Base-by-base conservation (phyloP, 2,797 vertebrate genomes). In the Rhynchotus rufescens region DNA sequence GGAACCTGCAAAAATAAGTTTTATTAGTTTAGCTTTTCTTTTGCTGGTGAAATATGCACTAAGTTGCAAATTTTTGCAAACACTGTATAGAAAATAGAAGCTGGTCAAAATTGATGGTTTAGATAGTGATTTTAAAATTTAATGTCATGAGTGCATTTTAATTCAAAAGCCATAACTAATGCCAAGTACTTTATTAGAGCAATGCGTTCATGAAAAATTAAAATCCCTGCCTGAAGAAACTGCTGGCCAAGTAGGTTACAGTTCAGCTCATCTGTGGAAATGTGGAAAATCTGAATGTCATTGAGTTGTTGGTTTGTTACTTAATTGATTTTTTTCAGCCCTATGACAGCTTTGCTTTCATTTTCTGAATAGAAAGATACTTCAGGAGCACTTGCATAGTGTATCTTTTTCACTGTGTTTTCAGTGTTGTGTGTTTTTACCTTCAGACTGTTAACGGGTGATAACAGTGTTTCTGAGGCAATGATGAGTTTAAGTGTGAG, bases 141-240 rank as follows among this genome's bases (percentile, higher is more conserved):
- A 89, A 89, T 96, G 80, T 93, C 77, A 80, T 86, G 26, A 93
- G 93, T 82, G 94, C 87, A 75, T 96, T 97, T 96, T 95, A 95
- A 91, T 96, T 88, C 81, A 93, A 91, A 95, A 93, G 78, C 93
- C 84, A 62, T 91, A 95, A 92, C 76, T 90, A 94, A 96, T 94
- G 84, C 79, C 91, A 96, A 85, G 76, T 94, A 93, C 67, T 93
- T 96, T 96, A 92, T 97, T 97, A 97, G 96, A 94, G 83, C 67
- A 88, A 49, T 91, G 92, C 76, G 81, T 94, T 93, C 74, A 83
- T 93, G 89, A 92, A 96, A 92, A 94, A 93, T 96, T 96, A 84
- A 96, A 84, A 36, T 57, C 65, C 51, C 49, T 76, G 84, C 80
- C 77, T 94, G 80, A 91, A 94, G 94, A 94, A 96, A 74, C 76